Evolutionary conservation across 1,140 invertebrate genomes (phyloP), one percentile per base, ranked within the genome.

Genomic region (Ericerus pela): DNA sequence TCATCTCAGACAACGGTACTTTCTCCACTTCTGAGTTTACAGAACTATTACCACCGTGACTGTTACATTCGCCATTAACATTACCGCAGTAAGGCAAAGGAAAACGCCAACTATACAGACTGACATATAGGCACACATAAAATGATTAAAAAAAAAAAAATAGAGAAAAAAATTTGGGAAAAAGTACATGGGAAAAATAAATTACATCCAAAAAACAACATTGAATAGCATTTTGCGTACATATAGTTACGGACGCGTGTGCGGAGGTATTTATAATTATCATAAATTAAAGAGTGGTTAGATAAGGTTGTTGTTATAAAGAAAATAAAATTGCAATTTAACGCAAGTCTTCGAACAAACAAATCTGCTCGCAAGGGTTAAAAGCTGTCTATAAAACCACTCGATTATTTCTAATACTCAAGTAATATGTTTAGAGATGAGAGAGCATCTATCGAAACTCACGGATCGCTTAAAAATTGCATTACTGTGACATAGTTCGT

Each of bases 71-170:
- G 52, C 55, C 59, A 29, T 58, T 56, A 28, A 59, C 62, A 70
- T 84, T 83, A 75, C 80, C 82, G 80, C 84, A 88, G 86, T 88
- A 86, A 78, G 84, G 84, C 79, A 86, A 82, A 75, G 85, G 85
- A 79, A 88, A 88, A 76, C 84, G 83, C 85, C 85, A 88, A 83
- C 84, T 83, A 77, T 86, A 86, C 79, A 87, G 79, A 85, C 84
- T 88, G 82, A 77, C 41, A 47, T 47, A 47, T 16, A 24, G 20
- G 4, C 22, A 24, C 78, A 78, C 72, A 72, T 58, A 41, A 56
- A 61, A 66, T 30, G 56, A 64, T 66, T 63, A 57, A 63, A 63
- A 68, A 61, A 67, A 64, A 38, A 2, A 54, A 36, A 16, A 38
- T 20, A n/a, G n/a, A 33, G n/a, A 33, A 33, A 33, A 33, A 33